Conservation (phyloP, 23 tunicate species). For the Diplosoma virens region DNA sequence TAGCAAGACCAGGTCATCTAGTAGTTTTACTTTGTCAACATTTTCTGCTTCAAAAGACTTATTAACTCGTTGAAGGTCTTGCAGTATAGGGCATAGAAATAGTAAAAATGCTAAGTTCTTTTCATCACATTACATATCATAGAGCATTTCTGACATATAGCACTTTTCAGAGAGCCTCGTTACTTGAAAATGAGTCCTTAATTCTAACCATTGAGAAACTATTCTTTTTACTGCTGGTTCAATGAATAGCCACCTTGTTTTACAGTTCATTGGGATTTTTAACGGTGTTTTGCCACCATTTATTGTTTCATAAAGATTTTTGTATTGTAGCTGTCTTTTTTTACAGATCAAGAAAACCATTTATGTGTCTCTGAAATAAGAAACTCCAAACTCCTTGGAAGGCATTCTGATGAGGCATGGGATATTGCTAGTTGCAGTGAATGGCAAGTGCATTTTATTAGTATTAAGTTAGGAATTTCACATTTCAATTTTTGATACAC, state of each 20-base stretch:
- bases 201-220: slow-evolving; percentile 27
- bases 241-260: slow-evolving; percentile 36
- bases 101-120: no score
- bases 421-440: slow-evolving; percentile 37
- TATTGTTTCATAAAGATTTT: slow-evolving; percentile 12
- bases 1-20: no score
- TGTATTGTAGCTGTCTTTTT: slow-evolving; percentile 23
- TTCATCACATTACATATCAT: slow-evolving; percentile 35
- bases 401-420: slow-evolving; percentile 6
- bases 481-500: slow-evolving; percentile 13
- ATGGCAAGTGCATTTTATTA: slow-evolving; percentile 38
- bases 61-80: no score
- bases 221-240: slow-evolving; percentile 4
- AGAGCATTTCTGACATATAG: slow-evolving; percentile 46
- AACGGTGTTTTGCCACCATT: slow-evolving; percentile 25
- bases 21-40: no score
- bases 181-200: slow-evolving; percentile 41
- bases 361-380: slow-evolving; percentile 43
- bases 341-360: slow-evolving; percentile 31
- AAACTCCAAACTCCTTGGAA: slow-evolving; percentile 42
- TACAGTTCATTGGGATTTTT: slow-evolving; percentile 8
- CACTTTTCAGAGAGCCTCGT: slow-evolving; percentile 25
- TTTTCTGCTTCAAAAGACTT: no score
- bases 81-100: no score
- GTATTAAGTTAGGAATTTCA: slow-evolving; percentile 18